phyloP scores from a whole-genome alignment of 2,888 invertebrate species.

The Volucella inanis region DNA sequence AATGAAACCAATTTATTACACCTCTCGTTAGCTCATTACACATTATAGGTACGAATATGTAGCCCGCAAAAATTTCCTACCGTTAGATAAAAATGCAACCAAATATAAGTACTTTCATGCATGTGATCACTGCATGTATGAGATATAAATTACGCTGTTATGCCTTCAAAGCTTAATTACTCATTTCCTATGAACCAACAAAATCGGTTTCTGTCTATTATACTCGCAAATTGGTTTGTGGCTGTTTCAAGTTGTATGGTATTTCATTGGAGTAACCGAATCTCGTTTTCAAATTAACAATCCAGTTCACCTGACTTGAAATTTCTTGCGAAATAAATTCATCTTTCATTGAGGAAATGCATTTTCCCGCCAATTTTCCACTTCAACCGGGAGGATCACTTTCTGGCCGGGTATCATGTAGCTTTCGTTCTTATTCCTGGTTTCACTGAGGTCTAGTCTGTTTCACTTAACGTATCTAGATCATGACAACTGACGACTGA shows the following conservation, averaged over 20 bases:
- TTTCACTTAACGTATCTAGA: slow-evolving; percentile 56
- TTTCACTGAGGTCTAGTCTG: slow-evolving; percentile 35
- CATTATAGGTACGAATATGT: no score
- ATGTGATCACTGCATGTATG: not conserved
- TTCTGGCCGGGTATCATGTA: not conserved
- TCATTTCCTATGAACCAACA: slow-evolving; percentile 15
- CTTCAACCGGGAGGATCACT: slow-evolving; percentile 43
- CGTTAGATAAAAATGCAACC: no score
- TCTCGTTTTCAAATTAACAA: not conserved
- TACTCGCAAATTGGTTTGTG: not conserved
- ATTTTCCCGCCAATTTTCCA: not conserved
- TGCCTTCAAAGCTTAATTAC: slow-evolving; percentile 30
- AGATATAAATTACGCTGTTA: slow-evolving; percentile 7
- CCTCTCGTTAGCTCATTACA: no score
- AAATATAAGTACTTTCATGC: no score
- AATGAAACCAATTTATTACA: no score
- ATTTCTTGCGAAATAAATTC: slow-evolving; percentile 1
- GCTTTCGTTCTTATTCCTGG: slow-evolving; percentile 37
- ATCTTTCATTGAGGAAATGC: not conserved
- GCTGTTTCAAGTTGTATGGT: not conserved
- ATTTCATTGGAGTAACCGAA: not conserved
- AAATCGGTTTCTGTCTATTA: not conserved
- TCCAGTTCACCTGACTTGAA: not conserved
- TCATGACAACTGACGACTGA: slow-evolving; percentile 44
- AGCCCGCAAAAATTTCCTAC: no score